Evolutionary conservation across 2,797 vertebrate species (phyloP), one percentile per base, ranked within the genome.

Genomic region (Falco biarmicus): DNA sequence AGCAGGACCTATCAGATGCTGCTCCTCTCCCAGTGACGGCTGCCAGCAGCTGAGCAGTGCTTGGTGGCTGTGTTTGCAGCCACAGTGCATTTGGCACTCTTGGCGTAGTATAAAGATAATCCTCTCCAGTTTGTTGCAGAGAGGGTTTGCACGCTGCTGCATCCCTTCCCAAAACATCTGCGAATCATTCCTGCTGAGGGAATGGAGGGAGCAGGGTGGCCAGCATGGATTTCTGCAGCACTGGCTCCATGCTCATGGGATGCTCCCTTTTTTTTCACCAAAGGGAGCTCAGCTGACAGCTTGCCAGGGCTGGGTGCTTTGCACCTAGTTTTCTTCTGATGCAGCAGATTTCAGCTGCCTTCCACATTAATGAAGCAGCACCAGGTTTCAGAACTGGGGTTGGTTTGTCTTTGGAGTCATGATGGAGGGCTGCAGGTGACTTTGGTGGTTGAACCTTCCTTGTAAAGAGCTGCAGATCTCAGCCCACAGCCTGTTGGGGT

Each of bases 41-140:
- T 93, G 57, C 61, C 85, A 79, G 90, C 68, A 95, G 84, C 89
- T 87, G 89, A 89, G 78, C 80, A 93, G 78, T 41, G 9, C 90
- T 48, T 34, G 47, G 57, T 93, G 90, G 56, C 28, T 26, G 43
- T 22, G 83, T 91, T 74, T 93, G 78, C 75, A 89, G 73, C 60
- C 84, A 65, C 34, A 12, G 85, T 78, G 81, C 16, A 4, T 77
- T 96, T 85, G 60, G 78, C 56, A 63, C 60, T 80, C 64, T 53
- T 60, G 63, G 31, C 3, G 0, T 34, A 31, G 51, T 20, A 13
- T 20, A 79, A 71, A 87, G 87, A 56, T 71, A 76, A 88, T 87
- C 61, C 25, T 93, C 26, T 64, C 88, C 13, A 1, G 59, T 69
- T 89, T 66, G 48, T 68, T 82, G 77, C 81, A 66, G 68, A n/a